Base-by-base conservation (phyloP, 2,113 vertebrate genomes). In the Hemiprocne comata region DNA sequence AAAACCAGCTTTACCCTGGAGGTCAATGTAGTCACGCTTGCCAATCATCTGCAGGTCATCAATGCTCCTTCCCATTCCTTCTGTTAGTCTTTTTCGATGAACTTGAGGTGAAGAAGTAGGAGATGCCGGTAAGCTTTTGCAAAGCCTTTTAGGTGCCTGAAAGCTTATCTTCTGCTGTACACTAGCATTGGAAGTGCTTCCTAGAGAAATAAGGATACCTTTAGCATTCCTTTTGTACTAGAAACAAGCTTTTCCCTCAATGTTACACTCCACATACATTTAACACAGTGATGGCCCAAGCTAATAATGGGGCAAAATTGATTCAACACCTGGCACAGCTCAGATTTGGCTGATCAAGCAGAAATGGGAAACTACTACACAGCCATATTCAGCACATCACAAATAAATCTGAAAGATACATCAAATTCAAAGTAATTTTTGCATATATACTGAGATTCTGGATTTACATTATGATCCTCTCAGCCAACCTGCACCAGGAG, bases 91-190 rank as follows among this genome's bases (percentile, higher is more conserved):
- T 71, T 20, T 95, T 24, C 9, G 62, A 11, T 85, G 96, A 31
- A 94, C n/a, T 23, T 91, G 77, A 20, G 98, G 98, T 48, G 98
- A 99, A n/a, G 97, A 95, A 84, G 97, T 97, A 2, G 98, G 98
- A 66, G 98, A 98, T 2, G 97, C 91, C 42, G 98, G 98, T 40
- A 98, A 93, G 71, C 98, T 99, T 89, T 98, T 98, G 38, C 98
- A 98, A 23, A 98, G 98, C 57, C 98, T 96, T 28, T 97, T 97
- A 72, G 95, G 97, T 67, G 93, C 86, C 17, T 97, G 95, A 70
- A 78, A 96, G 71, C 90, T 95, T 48, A 65, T 34, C 62, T 58
- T 58, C 55, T 57, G 83, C 18, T 85, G 78, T 46, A 90, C 54
- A 10, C 51, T n/a, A 67, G 72, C 8, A 36, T 6, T 92, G 24